Base-by-base conservation (phyloP, 2,797 vertebrate genomes). In the Philypnodon macrostomus region DNA sequence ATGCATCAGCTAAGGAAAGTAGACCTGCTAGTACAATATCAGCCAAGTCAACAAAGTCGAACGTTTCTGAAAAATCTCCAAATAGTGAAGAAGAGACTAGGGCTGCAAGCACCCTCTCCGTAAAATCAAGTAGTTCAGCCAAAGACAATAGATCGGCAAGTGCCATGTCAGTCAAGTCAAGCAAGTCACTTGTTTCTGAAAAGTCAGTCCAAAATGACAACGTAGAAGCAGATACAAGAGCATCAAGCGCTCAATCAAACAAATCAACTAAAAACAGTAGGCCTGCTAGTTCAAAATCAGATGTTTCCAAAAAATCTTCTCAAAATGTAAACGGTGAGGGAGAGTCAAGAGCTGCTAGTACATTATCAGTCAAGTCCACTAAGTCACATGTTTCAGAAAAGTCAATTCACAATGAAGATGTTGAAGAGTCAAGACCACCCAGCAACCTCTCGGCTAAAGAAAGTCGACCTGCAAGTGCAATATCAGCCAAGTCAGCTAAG, bases 191-290 rank as follows among this genome's bases (percentile, higher is more conserved):
- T 30, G 14, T 30, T 37, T 79, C 77, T 11, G 62, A 23, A 30
- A 80, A 82, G 51, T 90, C 88, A 4, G 82, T 72, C 44, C 65
- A 53, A 21, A 71, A 17, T 19, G 11, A 37, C 18, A 38, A 38
- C 11, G 8, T 39, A 19, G 12, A 58, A 53, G 47, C 61, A 4
- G 60, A 23, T 2, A 21, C 21, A 23, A 23, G 21, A 23, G 21
- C 21, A 23, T 3, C 21, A 23, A 23, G 21, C 21, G 21, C 21
- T 23, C 21, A 58, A 61, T 86, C 82, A 4, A 29, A 60, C 24
- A 70, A 64, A 36, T 72, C 66, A 4, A 21, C 21, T 4, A 13
- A 40, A 13, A 21, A 40, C 15, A 27, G 13, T 41, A 41, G 39
- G 23, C 21, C 39, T 9, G 39, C 39, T 14, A 41, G 39, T 41